Base-by-base conservation (phyloP, 2,888 invertebrate species). In the Leptothorax acervorum region DNA sequence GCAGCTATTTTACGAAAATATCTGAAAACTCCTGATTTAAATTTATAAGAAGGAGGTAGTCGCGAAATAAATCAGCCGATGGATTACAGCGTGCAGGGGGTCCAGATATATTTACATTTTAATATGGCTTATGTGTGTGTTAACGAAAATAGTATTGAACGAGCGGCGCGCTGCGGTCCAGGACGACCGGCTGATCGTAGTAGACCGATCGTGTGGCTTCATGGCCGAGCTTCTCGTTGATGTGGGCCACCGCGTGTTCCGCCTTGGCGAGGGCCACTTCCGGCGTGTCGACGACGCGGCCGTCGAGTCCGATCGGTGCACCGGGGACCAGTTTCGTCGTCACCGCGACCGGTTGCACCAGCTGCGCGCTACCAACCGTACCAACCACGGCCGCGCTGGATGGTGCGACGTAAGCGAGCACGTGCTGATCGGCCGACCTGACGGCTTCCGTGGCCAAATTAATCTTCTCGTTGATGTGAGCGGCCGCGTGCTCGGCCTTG, bases 201-300 rank as follows among this genome's bases (percentile, higher is more conserved):
- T 87, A 89, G 2, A 87, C 84, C 0, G 90, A 88, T 83, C 85
- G 91, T 8, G 76, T 66, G 0, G 88, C 89, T 31, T 92, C 92
- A 35, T 92, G 85, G 0, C 89, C 89, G 8, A 92, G 87, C 68
- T 89, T 92, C 65, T 93, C 93, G 89, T 94, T 93, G 71, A 92
- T 82, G 82, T 93, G 93, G 8, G 94, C 94, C 1, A 92, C 93
- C 0, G 93, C 92, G 86, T 95, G 94, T n/a, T 93, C 94, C n/a
- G 91, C 93, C 73, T 94, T 94, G 39, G 94, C 93, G 4, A 90
- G 84, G 4, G 92, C 87, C 4, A 94, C 94, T 86, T 94, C 94
- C 45, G 94, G 93, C n/a, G 94, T 94, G 84, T 94, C 94, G 28
- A 94, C 90, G 5, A 94, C 94, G 5, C 93, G 92, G 2, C 94